Conservation (phyloP, 2,113 vertebrate genomes). For the human (Homo sapiens) region DNA sequence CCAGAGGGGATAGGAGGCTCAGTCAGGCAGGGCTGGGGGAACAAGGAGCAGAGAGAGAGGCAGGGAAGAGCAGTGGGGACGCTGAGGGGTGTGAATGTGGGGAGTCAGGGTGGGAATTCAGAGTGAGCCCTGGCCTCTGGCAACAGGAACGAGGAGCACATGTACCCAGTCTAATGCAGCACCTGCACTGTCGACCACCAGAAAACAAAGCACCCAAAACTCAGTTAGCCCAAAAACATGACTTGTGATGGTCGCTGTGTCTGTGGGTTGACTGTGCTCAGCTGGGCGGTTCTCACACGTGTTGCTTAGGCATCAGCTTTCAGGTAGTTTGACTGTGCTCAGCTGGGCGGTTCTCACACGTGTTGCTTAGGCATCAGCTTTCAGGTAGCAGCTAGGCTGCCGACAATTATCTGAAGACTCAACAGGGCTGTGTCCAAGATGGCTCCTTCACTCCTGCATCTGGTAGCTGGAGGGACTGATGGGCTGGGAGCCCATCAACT, state of each 20-base stretch:
- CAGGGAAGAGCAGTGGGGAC: no score
- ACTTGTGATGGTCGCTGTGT: neutral
- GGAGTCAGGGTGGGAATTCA: no score
- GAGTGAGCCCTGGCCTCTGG: no score
- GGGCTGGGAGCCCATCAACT: no score
- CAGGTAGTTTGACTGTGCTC: neutral
- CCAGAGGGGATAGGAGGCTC: neutral
- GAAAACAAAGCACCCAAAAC: neutral
- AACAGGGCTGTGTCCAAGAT: neutral
- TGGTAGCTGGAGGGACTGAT: neutral
- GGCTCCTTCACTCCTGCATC: neutral
- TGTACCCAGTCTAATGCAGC: no score
- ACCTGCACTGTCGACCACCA: no score
- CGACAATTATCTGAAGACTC: neutral
- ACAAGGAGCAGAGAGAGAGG: neutral
- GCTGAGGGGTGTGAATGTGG: no score
- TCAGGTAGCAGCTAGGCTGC: neutral
- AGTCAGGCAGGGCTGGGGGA: neutral
- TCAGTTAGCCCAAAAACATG: neutral
- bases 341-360: neutral
- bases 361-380: neutral
- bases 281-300: neutral
- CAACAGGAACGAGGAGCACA: no score
- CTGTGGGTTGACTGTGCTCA: neutral
- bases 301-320: neutral